A percentile compares a stretch with the other conserved stretches of the same genome.
Evolutionary conservation across 2,888 invertebrate species (phyloP).

Genomic region (Nymphalis c-album): DNA sequence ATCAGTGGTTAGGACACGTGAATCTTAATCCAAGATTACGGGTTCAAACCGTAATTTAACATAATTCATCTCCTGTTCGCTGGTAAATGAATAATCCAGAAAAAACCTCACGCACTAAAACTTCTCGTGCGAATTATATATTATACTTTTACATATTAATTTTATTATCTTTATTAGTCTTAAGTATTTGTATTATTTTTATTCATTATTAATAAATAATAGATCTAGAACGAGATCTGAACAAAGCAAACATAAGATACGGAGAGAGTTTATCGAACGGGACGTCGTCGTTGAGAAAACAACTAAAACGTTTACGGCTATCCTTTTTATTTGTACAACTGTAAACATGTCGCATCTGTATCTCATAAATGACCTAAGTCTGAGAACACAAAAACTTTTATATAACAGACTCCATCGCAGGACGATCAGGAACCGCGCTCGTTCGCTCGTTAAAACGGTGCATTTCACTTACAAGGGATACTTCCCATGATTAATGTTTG

Average conservation of each 20-base stretch:
- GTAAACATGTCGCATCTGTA: conserved; percentile 22
- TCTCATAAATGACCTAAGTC: background rate
- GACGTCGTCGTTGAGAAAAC: background rate
- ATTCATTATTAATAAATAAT: too few species aligned
- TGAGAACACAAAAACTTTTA: background rate
- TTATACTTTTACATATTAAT: too few species aligned
- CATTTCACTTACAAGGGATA: conserved; percentile 12
- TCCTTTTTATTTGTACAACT: conserved; percentile 31
- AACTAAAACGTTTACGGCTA: conserved; percentile 7
- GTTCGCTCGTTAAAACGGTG: conserved; percentile 31
- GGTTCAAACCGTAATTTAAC: too few species aligned
- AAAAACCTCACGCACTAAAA: too few species aligned
- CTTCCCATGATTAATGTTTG: conserved; percentile 8
- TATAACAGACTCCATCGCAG: conserved; percentile 10
- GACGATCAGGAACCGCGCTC: conserved; percentile 11
- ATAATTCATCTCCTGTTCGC: too few species aligned
- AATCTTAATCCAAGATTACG: too few species aligned
- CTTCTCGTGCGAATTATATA: too few species aligned
- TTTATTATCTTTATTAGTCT: too few species aligned
- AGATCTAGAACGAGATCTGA: too few species aligned
- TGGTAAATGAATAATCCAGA: too few species aligned
- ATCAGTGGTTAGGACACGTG: too few species aligned
- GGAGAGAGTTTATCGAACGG: conserved; percentile 15
- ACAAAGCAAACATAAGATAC: background rate
- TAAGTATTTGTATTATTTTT: too few species aligned